These are phyloP conservation scores for Anableps anableps DNA, from an alignment of 2,797 vertebrate genomes.

Conservation along the genomic window DNA sequence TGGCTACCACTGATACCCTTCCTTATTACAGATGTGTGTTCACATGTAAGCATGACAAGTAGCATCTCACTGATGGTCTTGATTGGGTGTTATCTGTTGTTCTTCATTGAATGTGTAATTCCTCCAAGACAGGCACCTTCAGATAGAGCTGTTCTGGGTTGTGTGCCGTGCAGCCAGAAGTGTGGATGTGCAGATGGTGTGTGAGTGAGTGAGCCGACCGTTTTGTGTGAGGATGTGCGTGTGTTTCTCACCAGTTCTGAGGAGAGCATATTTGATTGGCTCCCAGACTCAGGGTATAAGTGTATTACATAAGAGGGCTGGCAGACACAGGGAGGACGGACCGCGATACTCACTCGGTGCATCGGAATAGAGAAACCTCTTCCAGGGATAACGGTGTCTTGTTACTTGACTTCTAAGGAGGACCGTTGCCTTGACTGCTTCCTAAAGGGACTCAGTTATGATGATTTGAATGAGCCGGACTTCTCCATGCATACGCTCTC, in stretches of 20 bases:
- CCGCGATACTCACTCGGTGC: constrained; percentile 73
- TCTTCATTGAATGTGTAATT: constrained; percentile 60
- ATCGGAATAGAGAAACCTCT: constrained; percentile 73
- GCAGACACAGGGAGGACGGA: constrained; percentile 80
- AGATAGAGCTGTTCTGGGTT: constrained; percentile 64
- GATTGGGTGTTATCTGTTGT: constrained; percentile 36
- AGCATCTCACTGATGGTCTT: constrained; percentile 4
- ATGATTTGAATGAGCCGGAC: constrained; percentile 73
- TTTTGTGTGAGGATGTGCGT: constrained; percentile 49
- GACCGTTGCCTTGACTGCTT: constrained; percentile 36
- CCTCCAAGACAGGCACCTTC: constrained; percentile 64
- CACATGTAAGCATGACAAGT: constrained; percentile 36
- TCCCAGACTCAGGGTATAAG: constrained; percentile 79
- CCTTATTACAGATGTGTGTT: constrained; percentile 30
- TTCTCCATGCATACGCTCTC: constrained; percentile 80
- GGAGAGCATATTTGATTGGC: constrained; percentile 81
- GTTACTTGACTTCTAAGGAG: constrained; percentile 55
- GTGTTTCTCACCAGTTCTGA: constrained; percentile 71
- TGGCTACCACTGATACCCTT: constrained; percentile 23
- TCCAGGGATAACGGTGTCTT: constrained; percentile 69
- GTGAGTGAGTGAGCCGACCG: constrained; percentile 39
- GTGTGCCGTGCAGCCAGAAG: constrained; percentile 71
- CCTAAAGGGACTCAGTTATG: constrained; percentile 66
- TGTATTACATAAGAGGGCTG: constrained; percentile 83
- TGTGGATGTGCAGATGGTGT: constrained; percentile 58